Conservation (phyloP, 2,113 vertebrate species). For the Ceyx melanurus region DNA sequence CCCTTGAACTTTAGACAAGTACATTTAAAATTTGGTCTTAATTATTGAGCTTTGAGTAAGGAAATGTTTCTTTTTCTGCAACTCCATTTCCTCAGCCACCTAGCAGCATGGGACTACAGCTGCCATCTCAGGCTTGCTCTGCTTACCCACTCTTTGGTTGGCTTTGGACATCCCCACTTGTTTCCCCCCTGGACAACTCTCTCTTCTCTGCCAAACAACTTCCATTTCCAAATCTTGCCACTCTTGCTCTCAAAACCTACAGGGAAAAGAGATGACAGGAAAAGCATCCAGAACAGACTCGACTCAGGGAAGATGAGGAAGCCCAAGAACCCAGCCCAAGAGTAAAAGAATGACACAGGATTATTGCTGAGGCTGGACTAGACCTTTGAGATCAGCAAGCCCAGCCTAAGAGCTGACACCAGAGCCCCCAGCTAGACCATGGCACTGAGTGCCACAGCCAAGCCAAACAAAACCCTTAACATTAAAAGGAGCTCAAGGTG, state of each 20-base stretch:
- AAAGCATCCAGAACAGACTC: no score
- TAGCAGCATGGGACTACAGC: background rate
- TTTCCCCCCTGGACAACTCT: background rate
- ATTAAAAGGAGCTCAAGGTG: background rate
- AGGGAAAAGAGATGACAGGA: no score
- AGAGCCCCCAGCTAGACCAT: no score
- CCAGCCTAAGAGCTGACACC: no score
- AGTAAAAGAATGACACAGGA: no score
- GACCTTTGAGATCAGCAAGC: no score
- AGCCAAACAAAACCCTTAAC: background rate
- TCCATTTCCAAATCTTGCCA: background rate
- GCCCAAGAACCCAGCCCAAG: no score
- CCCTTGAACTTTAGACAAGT: background rate
- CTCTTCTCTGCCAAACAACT: background rate
- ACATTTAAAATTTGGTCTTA: background rate
- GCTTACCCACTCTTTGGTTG: no score
- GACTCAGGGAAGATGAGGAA: no score
- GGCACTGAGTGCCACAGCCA: no score
- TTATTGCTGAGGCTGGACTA: no score
- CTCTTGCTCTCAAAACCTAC: background rate
- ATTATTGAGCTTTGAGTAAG: background rate
- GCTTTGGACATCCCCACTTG: background rate
- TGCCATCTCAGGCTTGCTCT: background rate
- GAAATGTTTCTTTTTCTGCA: background rate
- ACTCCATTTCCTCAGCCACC: background rate